These are phyloP conservation scores for Cryptoprocta ferox DNA, from an alignment of 2,797 vertebrate genomes.

Conservation along the genomic window DNA sequence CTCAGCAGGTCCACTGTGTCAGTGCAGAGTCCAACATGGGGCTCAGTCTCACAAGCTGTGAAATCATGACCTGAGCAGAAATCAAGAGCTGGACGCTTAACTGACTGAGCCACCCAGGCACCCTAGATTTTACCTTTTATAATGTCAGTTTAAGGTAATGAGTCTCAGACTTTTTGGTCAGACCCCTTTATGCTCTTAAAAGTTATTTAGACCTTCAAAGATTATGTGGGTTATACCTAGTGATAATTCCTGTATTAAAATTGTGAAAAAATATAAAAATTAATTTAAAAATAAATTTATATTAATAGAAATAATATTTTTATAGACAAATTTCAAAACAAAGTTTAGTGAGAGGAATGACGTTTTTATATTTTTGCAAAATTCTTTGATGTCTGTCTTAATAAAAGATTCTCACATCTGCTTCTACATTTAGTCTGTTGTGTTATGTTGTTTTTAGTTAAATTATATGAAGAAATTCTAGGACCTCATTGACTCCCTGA, in stretches of 20 bases:
- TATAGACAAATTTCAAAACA: conserved; percentile 23
- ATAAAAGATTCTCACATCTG: background rate
- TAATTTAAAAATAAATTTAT: conserved; percentile 9
- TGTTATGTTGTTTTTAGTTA: background rate
- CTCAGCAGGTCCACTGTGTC: too few relatives aligned
- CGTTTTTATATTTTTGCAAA: conserved; percentile 34
- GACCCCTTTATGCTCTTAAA: background rate
- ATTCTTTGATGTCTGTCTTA: background rate
- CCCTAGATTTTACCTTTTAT: background rate
- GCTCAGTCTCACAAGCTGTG: too few relatives aligned
- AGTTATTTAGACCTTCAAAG: background rate
- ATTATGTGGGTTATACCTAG: background rate
- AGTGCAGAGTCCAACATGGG: too few relatives aligned
- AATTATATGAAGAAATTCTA: conserved; percentile 42
- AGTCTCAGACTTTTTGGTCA: conserved; percentile 5
- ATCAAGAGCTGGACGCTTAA: too few relatives aligned
- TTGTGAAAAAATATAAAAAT: background rate
- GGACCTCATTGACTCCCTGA: background rate
- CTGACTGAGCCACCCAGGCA: too few relatives aligned
- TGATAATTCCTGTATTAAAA: conserved; percentile 27
- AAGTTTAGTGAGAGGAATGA: conserved; percentile 17
- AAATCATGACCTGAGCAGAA: too few relatives aligned
- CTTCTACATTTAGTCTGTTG: background rate
- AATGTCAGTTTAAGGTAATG: conserved; percentile 6
- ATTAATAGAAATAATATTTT: conserved; percentile 28